Conservation (phyloP, 1,140 invertebrate genomes). For the Brachionus koreanus region DNA sequence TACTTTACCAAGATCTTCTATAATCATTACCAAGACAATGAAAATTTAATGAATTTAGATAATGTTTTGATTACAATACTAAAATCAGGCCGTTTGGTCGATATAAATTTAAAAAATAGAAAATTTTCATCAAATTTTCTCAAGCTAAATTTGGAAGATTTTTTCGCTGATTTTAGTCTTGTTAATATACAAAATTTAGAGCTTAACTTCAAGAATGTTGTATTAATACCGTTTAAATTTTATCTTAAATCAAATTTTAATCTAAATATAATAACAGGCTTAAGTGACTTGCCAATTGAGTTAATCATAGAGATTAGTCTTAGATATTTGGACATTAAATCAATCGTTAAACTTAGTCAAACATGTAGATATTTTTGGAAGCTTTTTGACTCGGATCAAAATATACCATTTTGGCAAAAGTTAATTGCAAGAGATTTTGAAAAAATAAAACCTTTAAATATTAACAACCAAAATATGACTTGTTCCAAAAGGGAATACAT, state of each 20-base stretch:
- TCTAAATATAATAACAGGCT: not conserved
- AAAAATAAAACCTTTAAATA: not conserved
- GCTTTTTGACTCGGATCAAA: not conserved
- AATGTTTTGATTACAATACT: not conserved
- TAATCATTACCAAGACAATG: not conserved
- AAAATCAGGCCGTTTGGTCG: not conserved
- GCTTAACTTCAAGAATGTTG: constrained; percentile 17
- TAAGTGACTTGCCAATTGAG: constrained; percentile 27
- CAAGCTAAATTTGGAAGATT: not conserved
- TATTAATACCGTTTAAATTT: constrained; percentile 16
- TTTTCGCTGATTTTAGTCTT: not conserved
- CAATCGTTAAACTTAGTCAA: constrained; percentile 1
- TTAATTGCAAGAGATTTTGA: constrained; percentile 13
- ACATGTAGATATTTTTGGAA: not conserved
- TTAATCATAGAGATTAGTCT: constrained; percentile 13
- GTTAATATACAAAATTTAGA: not conserved
- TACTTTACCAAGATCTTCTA: constrained; percentile 17
- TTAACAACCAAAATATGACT: not conserved
- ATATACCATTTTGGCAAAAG: constrained; percentile 5
- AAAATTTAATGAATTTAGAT: not conserved
- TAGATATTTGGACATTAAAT: constrained; percentile 14
- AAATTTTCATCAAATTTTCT: not conserved
- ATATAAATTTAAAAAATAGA: constrained; percentile 5
- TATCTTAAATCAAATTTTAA: not conserved
- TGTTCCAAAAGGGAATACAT: not conserved